These are phyloP conservation scores for Allobates femoralis DNA, from an alignment of 2,797 vertebrate genomes.

Conservation along the genomic window DNA sequence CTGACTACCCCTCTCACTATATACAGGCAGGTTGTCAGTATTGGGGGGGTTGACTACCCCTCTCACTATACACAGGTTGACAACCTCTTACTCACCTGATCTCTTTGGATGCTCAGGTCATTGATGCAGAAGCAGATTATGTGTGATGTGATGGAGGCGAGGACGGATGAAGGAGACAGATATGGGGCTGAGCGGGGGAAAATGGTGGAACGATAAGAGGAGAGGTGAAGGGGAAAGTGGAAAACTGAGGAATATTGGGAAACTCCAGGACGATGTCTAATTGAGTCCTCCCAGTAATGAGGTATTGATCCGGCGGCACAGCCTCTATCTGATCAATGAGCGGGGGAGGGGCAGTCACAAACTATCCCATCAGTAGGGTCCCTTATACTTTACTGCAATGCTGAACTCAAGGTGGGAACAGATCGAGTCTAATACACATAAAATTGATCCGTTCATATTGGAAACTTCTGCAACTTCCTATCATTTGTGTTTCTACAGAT, in stretches of 20 bases:
- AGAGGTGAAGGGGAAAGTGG: conserved; percentile 22
- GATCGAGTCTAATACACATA: background rate
- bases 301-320: conserved; percentile 44
- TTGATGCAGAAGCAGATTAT: too few species aligned
- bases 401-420: background rate
- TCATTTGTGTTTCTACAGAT: too few species aligned
- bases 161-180: conserved; percentile 24
- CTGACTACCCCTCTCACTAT: too few species aligned
- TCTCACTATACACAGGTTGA: too few species aligned
- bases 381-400: background rate
- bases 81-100: too few species aligned
- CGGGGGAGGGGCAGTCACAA: background rate
- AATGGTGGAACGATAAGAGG: background rate
- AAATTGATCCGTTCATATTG: background rate
- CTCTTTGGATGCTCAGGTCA: too few species aligned
- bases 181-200: background rate
- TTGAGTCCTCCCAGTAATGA: conserved; percentile 45
- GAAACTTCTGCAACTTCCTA: background rate
- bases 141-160: background rate
- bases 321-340: conserved; percentile 31
- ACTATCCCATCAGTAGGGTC: background rate
- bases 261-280: background rate
- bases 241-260: background rate
- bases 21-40: too few species aligned
- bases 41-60: too few species aligned